Percentiles rank a stretch among this genome's conserved stretches.
These are phyloP conservation scores for Ciconia stormi DNA, from an alignment of 2,113 vertebrate species.

Conservation along the genomic window DNA sequence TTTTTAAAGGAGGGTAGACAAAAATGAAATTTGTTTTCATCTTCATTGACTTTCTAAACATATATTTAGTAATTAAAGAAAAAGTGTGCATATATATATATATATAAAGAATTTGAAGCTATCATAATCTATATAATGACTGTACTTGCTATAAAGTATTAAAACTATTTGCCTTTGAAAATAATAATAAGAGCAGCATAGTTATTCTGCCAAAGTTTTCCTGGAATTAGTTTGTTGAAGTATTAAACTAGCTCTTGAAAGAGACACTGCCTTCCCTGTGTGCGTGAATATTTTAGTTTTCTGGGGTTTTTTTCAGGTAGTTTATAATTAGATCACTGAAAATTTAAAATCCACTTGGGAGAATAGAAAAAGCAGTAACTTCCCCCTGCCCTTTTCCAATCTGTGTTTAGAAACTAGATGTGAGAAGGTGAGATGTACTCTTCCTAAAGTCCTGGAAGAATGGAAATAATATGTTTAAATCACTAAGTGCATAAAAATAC, in stretches of 20 bases:
- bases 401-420: not conserved
- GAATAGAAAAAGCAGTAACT: not conserved
- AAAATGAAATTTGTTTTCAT: not conserved
- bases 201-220: not conserved
- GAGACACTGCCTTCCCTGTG: not conserved
- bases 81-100: not conserved
- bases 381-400: not conserved
- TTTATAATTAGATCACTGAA: not conserved
- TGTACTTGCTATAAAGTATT: not conserved
- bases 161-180: not conserved
- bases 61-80: not conserved
- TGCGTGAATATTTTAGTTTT: not conserved
- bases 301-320: not conserved
- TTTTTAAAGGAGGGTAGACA: not conserved
- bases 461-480: not conserved
- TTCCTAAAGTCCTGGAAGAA: not conserved
- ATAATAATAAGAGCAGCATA: not conserved
- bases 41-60: not conserved
- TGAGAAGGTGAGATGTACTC: not conserved
- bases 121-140: not conserved
- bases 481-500: not conserved
- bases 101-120: not conserved
- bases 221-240: not conserved
- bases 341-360: not conserved
- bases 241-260: not conserved